A percentile compares a stretch with the other conserved stretches of the same genome.
These are phyloP conservation scores for Hyposoter dolosus DNA, from an alignment of 2,888 invertebrate genomes.

Conservation along the genomic window DNA sequence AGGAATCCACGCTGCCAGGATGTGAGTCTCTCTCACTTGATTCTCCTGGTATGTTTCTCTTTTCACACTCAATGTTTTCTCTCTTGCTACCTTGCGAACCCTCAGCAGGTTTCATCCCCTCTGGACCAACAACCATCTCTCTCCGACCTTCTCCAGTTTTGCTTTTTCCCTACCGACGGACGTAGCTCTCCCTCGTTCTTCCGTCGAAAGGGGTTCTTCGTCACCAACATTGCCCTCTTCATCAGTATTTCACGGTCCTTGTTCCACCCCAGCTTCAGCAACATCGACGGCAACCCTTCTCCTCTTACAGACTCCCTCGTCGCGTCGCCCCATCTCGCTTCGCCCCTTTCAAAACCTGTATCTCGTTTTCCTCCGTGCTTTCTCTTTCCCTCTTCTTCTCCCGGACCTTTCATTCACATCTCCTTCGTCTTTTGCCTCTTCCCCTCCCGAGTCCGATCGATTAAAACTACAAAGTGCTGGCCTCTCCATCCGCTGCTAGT, in stretches of 20 bases:
- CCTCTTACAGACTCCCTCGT: slow-evolving; percentile 69
- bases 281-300: slow-evolving; percentile 64
- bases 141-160: slow-evolving; percentile 51
- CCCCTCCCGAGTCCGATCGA: slow-evolving; percentile 78
- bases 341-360: slow-evolving; percentile 34
- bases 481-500: slow-evolving; percentile 79
- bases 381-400: slow-evolving; percentile 48
- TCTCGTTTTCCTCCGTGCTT: slow-evolving; percentile 42
- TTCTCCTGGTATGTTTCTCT: slow-evolving; percentile 22
- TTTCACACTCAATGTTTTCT: slow-evolving; percentile 59
- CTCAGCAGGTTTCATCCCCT: slow-evolving; percentile 48
- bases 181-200: slow-evolving; percentile 41
- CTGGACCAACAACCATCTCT: slow-evolving; percentile 28
- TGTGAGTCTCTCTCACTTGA: slow-evolving; percentile 77
- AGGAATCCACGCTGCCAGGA: slow-evolving; percentile 80
- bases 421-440: slow-evolving; percentile 69
- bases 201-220: slow-evolving; percentile 45
- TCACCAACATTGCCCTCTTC: slow-evolving; percentile 34
- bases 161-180: slow-evolving; percentile 47
- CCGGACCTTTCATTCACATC: slow-evolving; percentile 63
- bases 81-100: slow-evolving; percentile 59
- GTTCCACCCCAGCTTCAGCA: slow-evolving; percentile 42
- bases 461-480: slow-evolving; percentile 84
- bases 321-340: slow-evolving; percentile 29
- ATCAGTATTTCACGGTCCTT: slow-evolving; percentile 52